phyloP scores from a whole-genome alignment of 1,140 invertebrate species.

The Ectropis grisescens region DNA sequence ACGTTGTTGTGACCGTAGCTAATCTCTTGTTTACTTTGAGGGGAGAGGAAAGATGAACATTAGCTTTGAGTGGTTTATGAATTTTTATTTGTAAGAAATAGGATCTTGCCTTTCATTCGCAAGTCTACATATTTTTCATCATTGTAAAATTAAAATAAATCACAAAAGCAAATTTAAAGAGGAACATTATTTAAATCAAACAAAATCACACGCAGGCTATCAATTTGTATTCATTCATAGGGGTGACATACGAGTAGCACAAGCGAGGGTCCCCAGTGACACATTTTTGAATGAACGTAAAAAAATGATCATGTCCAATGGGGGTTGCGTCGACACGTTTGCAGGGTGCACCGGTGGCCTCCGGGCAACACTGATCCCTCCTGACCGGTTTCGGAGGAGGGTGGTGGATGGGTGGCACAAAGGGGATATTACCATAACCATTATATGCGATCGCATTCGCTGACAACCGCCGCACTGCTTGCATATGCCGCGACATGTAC shows the following conservation, averaged over 20 bases:
- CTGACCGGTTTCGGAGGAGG: background rate
- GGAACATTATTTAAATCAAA: too few species aligned
- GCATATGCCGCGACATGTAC: background rate
- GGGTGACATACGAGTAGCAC: constrained; percentile 12
- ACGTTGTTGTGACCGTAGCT: too few species aligned
- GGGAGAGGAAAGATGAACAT: too few species aligned
- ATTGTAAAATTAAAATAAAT: too few species aligned
- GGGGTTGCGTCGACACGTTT: constrained; percentile 1
- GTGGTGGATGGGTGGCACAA: constrained; percentile 7
- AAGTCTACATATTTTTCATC: too few species aligned
- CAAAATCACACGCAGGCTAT: constrained; percentile 2
- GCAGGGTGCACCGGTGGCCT: too few species aligned
- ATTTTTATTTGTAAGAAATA: too few species aligned
- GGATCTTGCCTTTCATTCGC: too few species aligned
- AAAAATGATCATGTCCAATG: constrained; percentile 13
- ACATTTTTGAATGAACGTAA: constrained; percentile 24
- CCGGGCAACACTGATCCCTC: too few species aligned
- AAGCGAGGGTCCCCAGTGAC: constrained; percentile 25
- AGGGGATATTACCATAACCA: constrained; percentile 25
- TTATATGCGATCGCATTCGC: constrained; percentile 17
- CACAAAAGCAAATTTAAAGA: too few species aligned
- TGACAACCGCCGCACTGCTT: constrained; percentile 8
- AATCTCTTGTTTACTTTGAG: too few species aligned
- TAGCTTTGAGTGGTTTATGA: too few species aligned
- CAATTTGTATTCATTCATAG: constrained; percentile 8